Evolutionary conservation across 2,888 invertebrate genomes (phyloP).

Genomic region (Agrilus biguttatus): DNA sequence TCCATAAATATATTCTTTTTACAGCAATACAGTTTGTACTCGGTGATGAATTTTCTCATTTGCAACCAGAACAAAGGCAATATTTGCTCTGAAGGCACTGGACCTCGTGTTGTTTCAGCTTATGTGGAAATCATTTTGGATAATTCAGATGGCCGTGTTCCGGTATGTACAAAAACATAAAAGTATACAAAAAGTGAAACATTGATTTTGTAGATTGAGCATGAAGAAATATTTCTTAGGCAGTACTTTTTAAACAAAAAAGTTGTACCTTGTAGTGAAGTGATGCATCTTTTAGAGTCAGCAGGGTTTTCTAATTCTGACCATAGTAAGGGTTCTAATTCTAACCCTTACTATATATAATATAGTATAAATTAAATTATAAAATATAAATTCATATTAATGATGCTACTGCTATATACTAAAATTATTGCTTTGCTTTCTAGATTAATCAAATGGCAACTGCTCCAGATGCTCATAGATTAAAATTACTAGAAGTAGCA

Average conservation of each 20-base stretch:
- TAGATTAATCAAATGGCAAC: constrained; percentile 99
- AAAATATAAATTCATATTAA: constrained; percentile 42
- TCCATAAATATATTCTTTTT: constrained; percentile 20
- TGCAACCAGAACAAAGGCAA: constrained; percentile 90
- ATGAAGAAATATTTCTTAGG: constrained; percentile 89
- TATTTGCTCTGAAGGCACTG: constrained; percentile 91
- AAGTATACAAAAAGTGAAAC: neutral
- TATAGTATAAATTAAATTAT: constrained; percentile 98
- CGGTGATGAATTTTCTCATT: constrained; percentile 96
- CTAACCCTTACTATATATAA: constrained; percentile 99
- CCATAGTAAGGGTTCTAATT: too few species aligned
- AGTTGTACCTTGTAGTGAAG: constrained; percentile 91
- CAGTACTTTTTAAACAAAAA: constrained; percentile 99
- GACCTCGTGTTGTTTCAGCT: constrained; percentile 89
- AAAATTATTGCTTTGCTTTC: constrained; percentile 1
- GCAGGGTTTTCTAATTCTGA: constrained; percentile 97
- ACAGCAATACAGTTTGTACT: constrained; percentile 97
- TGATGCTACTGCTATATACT: neutral
- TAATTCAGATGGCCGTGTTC: constrained; percentile 90
- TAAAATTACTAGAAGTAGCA: constrained; percentile 93
- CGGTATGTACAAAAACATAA: constrained; percentile 45
- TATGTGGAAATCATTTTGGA: constrained; percentile 99
- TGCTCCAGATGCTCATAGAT: constrained; percentile 90
- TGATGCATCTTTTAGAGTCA: constrained; percentile 94
- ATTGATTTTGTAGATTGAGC: constrained; percentile 64